phyloP scores from a whole-genome alignment of 1,140 invertebrate species.

The Cardiocondyla obscurior region DNA sequence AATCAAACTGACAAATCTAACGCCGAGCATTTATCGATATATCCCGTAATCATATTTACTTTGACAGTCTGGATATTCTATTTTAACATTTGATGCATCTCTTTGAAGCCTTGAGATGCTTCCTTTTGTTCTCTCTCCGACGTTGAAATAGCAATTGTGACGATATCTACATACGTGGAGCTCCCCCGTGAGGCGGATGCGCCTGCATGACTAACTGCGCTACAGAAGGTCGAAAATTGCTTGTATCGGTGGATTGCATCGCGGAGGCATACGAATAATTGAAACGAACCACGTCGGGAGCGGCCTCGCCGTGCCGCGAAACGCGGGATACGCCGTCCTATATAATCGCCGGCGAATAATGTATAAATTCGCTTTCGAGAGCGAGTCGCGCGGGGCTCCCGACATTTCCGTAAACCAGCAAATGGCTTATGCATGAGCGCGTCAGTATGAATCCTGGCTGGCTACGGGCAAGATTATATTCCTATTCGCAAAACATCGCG shows the following conservation, averaged over 20 bases:
- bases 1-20: background rate
- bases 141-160: background rate
- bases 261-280: conserved; percentile 24
- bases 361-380: conserved; percentile 43
- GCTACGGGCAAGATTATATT: conserved; percentile 44
- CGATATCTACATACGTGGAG: background rate
- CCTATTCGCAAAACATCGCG: background rate
- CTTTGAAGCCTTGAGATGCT: no score
- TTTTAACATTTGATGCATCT: background rate
- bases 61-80: background rate
- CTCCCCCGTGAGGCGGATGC: background rate
- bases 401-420: conserved; percentile 45
- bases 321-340: conserved; percentile 32
- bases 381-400: background rate
- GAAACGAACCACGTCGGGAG: conserved; percentile 11
- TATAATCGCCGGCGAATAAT: conserved; percentile 46
- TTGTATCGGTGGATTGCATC: conserved; percentile 15
- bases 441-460: conserved; percentile 32
- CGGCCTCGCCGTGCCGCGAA: background rate
- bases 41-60: background rate
- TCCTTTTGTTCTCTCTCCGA: no score
- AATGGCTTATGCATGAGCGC: conserved; percentile 48
- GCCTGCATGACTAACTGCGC: background rate
- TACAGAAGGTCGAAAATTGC: conserved; percentile 11
- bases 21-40: no score